Evolutionary conservation across 2,797 vertebrate species (phyloP), one percentile per base, ranked within the genome.

Genomic region (Lophius americanus): DNA sequence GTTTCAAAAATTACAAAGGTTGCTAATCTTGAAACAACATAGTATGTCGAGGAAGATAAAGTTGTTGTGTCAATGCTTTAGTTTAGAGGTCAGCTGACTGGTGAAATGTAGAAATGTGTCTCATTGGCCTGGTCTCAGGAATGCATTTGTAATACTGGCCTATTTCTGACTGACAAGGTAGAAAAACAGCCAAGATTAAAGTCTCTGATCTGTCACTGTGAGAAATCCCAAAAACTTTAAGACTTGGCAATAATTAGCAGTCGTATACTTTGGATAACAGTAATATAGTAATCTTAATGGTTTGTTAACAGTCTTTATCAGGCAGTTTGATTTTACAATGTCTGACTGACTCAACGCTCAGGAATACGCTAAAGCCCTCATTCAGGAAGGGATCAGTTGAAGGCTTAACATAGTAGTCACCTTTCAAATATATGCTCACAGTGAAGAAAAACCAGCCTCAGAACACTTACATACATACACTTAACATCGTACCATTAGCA

Each of bases 101-200:
- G 56, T 64, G 66, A 65, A 83, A 75, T 52, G 75, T 81, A 81
- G 85, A 86, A 77, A 76, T 23, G 23, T 23, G 69, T 41, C 60
- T 63, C 51, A 37, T 14, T 67, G 71, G 78, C 51, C 41, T 12
- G 47, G 52, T 39, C 61, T 81, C 51, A 70, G 78, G 83, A 85
- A 85, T 78, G 78, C 52, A 54, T 78, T 67, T 75, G 78, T 84
- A 73, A 79, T 52, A 85, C 77, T 88, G 85, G 81, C 88, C 90
- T 74, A 86, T 59, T 78, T 84, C 66, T 81, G 83, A 88, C 79
- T 82, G 68, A 51, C 14, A 74, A 80, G 74, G 76, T 70, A 54
- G 38, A 69, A 76, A 72, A 81, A 68, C 37, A 41, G 70, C 48
- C 64, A 71, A 75, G 44, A 43, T 47, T 51, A 57, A 64, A 75